Percentiles rank a stretch among this genome's conserved stretches.
These are phyloP conservation scores for Eilema sororculum DNA, from an alignment of 2,888 invertebrate genomes.

Conservation along the genomic window DNA sequence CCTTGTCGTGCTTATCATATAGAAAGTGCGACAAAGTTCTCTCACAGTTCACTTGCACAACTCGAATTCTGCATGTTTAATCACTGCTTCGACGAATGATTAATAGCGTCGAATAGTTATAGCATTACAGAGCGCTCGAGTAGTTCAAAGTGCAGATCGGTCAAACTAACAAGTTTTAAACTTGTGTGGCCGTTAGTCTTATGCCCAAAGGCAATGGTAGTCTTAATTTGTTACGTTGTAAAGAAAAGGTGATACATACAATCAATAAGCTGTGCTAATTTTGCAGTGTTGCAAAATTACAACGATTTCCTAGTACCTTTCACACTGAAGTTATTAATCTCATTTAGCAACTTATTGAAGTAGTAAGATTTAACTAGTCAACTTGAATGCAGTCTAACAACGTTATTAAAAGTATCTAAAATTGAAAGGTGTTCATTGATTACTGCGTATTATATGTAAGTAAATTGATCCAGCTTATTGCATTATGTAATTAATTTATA, in stretches of 20 bases:
- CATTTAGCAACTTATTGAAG: slow-evolving; percentile 14
- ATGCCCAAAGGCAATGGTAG: slow-evolving; percentile 8
- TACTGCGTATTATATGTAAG: background rate
- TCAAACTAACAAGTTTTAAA: slow-evolving; percentile 9
- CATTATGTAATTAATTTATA: background rate
- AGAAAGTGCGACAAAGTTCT: slow-evolving; percentile 58
- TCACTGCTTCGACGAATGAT: slow-evolving; percentile 42
- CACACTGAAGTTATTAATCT: slow-evolving; percentile 23
- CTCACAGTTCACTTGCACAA: slow-evolving; percentile 46
- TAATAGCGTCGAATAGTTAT: slow-evolving; percentile 43
- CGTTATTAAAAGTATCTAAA: slow-evolving; percentile 11
- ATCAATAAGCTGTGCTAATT: background rate
- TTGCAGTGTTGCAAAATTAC: slow-evolving; percentile 24
- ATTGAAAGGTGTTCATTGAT: slow-evolving; percentile 22
- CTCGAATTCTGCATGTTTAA: slow-evolving; percentile 32
- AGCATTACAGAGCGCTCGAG: slow-evolving; percentile 25
- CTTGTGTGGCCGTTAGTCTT: slow-evolving; percentile 10
- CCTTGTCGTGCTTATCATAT: slow-evolving; percentile 57
- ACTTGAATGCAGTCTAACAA: slow-evolving; percentile 16
- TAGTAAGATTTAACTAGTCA: slow-evolving; percentile 12
- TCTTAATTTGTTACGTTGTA: slow-evolving; percentile 13
- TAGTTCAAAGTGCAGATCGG: slow-evolving; percentile 42
- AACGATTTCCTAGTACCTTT: slow-evolving; percentile 38
- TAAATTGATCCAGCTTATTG: background rate
- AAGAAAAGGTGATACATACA: background rate